Percentiles rank a stretch among this genome's conserved stretches.
Conservation (phyloP, 2,797 vertebrate genomes). For the Cossypha niveicapilla region DNA sequence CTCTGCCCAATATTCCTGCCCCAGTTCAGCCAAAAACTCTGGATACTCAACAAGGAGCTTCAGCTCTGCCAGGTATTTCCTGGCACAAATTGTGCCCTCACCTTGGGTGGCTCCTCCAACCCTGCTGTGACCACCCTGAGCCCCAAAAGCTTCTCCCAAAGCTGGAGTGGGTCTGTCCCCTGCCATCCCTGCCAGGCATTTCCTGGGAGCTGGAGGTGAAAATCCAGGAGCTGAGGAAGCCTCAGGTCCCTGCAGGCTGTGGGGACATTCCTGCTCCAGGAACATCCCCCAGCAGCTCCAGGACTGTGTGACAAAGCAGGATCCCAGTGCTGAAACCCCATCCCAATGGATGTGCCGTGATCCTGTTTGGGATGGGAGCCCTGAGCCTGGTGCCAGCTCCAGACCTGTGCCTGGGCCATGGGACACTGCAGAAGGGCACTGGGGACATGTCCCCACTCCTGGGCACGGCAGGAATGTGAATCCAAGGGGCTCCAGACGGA, state of each 20-base stretch:
- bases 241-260: fast-evolving
- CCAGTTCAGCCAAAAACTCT: neutral
- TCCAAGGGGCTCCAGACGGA: neutral
- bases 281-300: neutral
- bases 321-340: fast-evolving
- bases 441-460: neutral
- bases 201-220: neutral
- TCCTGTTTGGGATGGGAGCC: fast-evolving
- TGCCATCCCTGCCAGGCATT: fast-evolving
- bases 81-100: neutral
- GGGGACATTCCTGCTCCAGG: neutral
- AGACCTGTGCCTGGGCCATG: neutral
- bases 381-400: fast-evolving
- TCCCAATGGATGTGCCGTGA: fast-evolving
- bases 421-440: neutral
- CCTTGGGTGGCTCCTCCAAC: neutral
- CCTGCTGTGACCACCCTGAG: fast-evolving
- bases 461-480: neutral
- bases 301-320: fast-evolving
- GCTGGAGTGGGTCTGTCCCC: neutral
- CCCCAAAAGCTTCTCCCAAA: neutral
- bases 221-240: neutral
- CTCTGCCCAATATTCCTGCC: neutral
- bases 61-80: neutral
- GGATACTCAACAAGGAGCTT: fast-evolving